Conservation (phyloP, 2,888 invertebrate genomes). For the Ceriagrion tenellum region DNA sequence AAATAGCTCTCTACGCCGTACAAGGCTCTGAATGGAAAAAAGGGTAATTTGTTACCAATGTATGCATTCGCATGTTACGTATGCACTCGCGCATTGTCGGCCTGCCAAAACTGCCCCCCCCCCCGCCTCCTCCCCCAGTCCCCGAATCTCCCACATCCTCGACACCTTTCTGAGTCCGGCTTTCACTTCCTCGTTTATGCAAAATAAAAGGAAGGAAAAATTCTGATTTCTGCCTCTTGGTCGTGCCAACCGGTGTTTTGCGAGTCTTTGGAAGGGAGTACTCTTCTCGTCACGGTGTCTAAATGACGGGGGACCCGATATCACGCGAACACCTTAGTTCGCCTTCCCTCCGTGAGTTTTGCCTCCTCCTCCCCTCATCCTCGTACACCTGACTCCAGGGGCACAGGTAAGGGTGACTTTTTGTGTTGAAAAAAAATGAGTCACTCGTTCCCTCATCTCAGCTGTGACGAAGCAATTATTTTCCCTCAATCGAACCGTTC, state of each 20-base stretch:
- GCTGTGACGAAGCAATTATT: constrained; percentile 59
- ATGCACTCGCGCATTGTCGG: neutral
- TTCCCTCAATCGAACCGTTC: neutral
- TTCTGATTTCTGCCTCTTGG: neutral
- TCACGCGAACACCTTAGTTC: neutral
- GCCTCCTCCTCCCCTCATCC: neutral
- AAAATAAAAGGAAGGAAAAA: neutral
- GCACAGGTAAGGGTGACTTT: too few relatives aligned
- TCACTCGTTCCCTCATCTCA: neutral
- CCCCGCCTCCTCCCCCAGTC: too few relatives aligned
- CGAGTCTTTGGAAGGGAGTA: neutral
- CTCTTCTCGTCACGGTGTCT: neutral
- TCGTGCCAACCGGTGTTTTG: constrained; percentile 11
- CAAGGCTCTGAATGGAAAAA: neutral
- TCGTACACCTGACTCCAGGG: neutral
- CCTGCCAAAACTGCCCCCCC: neutral
- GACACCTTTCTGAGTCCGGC: neutral
- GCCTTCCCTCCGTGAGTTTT: neutral
- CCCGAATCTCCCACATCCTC: neutral
- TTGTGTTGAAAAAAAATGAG: neutral
- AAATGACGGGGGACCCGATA: neutral
- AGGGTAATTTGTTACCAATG: neutral
- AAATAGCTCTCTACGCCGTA: neutral
- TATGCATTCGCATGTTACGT: neutral
- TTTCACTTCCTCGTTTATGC: neutral